Conservation (phyloP, 2,113 vertebrate species). For the Rhizomys pruinosus region DNA sequence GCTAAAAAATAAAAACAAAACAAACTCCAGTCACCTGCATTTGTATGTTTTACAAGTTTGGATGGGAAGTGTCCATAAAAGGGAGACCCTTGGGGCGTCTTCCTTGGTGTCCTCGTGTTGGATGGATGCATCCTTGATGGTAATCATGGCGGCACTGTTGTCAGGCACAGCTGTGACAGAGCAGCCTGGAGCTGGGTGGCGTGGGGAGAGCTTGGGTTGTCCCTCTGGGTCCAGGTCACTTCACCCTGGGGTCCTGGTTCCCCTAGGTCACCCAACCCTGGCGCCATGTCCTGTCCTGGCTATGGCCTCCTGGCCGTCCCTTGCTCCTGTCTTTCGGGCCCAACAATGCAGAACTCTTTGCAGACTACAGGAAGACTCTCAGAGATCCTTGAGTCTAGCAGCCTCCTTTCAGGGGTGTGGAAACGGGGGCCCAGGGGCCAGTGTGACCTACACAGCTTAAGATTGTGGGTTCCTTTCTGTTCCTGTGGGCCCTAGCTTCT, state of each 20-base stretch:
- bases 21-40: not conserved
- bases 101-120: not conserved
- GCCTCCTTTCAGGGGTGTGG: not conserved
- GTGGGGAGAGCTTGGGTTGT: not conserved
- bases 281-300: not conserved
- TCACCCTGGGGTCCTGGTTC: not conserved
- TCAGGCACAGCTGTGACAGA: not conserved
- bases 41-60: not conserved
- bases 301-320: not conserved
- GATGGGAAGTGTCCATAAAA: not conserved
- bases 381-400: not conserved
- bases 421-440: not conserved
- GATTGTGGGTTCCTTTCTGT: not conserved
- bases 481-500: not conserved
- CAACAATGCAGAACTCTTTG: not conserved
- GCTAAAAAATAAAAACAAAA: not conserved
- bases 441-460: not conserved
- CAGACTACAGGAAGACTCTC: not conserved
- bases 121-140: not conserved
- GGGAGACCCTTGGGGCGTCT: not conserved
- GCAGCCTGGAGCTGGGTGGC: accelerated
- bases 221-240: not conserved
- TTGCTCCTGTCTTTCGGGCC: not conserved
- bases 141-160: not conserved
- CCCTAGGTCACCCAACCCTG: not conserved